phyloP scores from a whole-genome alignment of 2,888 invertebrate genomes.

The Scaptomyza cyrtandrae region DNA sequence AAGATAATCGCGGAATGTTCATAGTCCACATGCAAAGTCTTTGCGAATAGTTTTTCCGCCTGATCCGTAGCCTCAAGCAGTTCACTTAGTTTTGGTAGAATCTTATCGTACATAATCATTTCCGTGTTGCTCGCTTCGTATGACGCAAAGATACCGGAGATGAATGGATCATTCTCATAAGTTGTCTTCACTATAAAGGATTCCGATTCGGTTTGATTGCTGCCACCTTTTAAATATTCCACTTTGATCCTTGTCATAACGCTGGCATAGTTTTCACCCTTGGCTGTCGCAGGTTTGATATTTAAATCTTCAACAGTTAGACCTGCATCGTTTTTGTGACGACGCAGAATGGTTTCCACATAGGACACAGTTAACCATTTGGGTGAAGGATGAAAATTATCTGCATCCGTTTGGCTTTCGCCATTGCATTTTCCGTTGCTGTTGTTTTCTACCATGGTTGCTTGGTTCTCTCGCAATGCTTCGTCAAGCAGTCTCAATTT shows the following conservation, averaged over 20 bases:
- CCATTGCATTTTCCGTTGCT: constrained; percentile 2
- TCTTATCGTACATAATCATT: constrained; percentile 78
- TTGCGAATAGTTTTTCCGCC: constrained; percentile 71
- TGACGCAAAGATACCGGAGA: constrained; percentile 52
- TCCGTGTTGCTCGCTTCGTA: constrained; percentile 75
- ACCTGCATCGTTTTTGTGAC: constrained; percentile 59
- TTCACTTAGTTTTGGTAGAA: constrained; percentile 68
- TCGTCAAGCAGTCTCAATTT: constrained; percentile 32
- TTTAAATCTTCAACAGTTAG: constrained; percentile 56
- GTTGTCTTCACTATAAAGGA: constrained; percentile 74
- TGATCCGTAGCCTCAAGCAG: constrained; percentile 55
- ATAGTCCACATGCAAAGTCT: constrained; percentile 74
- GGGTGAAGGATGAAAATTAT: constrained; percentile 54
- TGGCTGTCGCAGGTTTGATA: constrained; percentile 68
- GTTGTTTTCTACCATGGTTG: constrained; percentile 55
- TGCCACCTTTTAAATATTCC: constrained; percentile 29
- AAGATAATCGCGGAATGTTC: constrained; percentile 74
- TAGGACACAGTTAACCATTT: constrained; percentile 75
- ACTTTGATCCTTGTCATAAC: constrained; percentile 71
- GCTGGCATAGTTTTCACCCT: constrained; percentile 80
- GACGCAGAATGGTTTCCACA: constrained; percentile 65
- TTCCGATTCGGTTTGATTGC: constrained; percentile 37
- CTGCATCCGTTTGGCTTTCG: constrained; percentile 18
- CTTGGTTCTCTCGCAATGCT: constrained; percentile 22
- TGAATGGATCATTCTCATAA: constrained; percentile 68